phyloP scores from a whole-genome alignment of 1,140 invertebrate species.

The Lineus longissimus region DNA sequence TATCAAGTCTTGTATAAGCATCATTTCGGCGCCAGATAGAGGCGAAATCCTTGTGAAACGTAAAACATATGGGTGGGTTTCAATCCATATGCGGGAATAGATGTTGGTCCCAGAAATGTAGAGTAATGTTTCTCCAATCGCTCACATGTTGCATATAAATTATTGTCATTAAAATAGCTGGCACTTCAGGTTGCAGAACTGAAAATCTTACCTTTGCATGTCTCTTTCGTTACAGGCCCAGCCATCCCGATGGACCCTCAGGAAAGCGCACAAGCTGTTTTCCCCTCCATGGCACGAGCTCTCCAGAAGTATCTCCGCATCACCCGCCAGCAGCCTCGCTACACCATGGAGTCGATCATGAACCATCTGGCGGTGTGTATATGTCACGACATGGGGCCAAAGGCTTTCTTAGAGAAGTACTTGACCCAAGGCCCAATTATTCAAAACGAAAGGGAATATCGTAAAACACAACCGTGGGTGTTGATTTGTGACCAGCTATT shows the following conservation, averaged over 20 bases:
- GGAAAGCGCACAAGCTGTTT: constrained; percentile 94
- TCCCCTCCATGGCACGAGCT: constrained; percentile 90
- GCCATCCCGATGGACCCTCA: constrained; percentile 79
- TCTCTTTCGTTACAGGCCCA: constrained; percentile 48
- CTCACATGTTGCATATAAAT: too few relatives aligned
- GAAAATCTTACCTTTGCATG: background rate
- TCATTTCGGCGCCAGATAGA: too few relatives aligned
- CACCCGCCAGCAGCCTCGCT: constrained; percentile 89
- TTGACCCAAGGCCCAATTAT: constrained; percentile 54
- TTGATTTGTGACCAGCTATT: constrained; percentile 85
- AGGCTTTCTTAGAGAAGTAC: constrained; percentile 77
- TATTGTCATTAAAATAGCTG: too few relatives aligned
- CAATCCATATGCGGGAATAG: too few relatives aligned
- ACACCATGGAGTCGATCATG: constrained; percentile 87
- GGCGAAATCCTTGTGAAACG: too few relatives aligned
- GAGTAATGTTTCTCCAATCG: too few relatives aligned
- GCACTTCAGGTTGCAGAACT: too few relatives aligned
- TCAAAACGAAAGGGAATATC: constrained; percentile 40
- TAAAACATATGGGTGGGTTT: too few relatives aligned
- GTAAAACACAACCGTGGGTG: constrained; percentile 71
- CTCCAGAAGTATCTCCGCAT: constrained; percentile 94
- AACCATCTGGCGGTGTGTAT: constrained; percentile 84
- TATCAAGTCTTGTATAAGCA: too few relatives aligned
- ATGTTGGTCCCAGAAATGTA: too few relatives aligned
- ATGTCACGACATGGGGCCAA: constrained; percentile 86